phyloP scores from a whole-genome alignment of 2,113 vertebrate genomes.

The Sylvicapra grimmia region DNA sequence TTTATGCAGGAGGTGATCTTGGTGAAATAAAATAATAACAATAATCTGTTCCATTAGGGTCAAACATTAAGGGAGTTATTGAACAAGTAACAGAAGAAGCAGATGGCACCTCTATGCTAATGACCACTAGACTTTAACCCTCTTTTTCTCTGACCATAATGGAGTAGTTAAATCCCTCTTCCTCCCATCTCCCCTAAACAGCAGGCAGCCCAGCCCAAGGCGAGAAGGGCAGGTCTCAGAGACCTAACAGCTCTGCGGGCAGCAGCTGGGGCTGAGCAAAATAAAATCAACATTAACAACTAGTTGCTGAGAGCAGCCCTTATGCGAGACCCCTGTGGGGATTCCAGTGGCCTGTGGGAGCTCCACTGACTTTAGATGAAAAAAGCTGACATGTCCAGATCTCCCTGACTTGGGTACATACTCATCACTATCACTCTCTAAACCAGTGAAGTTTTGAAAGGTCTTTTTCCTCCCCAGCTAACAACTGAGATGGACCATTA shows the following conservation, averaged over 20 bases:
- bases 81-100: slow-evolving; percentile 64
- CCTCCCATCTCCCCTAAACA: neutral
- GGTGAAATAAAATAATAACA: slow-evolving; percentile 76
- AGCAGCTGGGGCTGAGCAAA: neutral
- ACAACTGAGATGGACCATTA: neutral
- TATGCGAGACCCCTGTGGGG: neutral
- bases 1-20: slow-evolving; percentile 70
- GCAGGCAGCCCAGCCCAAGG: neutral
- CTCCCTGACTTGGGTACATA: neutral
- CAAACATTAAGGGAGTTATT: slow-evolving; percentile 73
- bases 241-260: neutral
- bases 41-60: slow-evolving; percentile 76
- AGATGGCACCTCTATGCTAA: slow-evolving; percentile 63
- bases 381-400: neutral
- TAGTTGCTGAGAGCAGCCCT: neutral
- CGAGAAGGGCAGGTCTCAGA: neutral
- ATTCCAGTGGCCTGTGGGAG: neutral
- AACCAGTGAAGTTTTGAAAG: neutral
- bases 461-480: neutral
- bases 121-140: slow-evolving; percentile 42
- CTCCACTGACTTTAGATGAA: neutral
- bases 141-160: slow-evolving; percentile 57
- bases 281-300: neutral
- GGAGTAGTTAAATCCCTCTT: slow-evolving; percentile 1
- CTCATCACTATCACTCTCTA: neutral